phyloP scores from a whole-genome alignment of 1,140 invertebrate genomes.

The Scylla paramamosain region DNA sequence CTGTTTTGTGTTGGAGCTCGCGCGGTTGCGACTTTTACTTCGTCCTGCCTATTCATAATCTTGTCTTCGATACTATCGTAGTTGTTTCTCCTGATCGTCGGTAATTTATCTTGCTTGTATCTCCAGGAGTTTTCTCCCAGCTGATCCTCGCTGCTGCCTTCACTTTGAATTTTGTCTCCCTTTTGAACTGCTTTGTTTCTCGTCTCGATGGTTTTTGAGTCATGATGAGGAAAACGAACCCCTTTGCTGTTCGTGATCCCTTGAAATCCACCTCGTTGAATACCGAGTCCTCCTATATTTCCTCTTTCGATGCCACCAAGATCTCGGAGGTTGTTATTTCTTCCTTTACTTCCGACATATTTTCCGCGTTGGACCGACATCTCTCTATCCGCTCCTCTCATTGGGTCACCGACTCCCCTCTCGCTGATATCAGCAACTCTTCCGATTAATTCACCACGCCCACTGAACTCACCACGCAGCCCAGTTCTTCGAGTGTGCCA shows the following conservation, averaged over 20 bases:
- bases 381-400: background rate
- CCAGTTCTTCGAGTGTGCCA: background rate
- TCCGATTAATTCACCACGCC: slow-evolving; percentile 40
- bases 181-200: background rate
- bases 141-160: background rate
- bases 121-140: background rate
- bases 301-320: background rate
- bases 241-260: background rate
- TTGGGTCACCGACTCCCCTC: background rate
- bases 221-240: background rate
- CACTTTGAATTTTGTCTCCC: background rate
- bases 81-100: background rate
- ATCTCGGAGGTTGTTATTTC: background rate
- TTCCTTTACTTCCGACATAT: background rate
- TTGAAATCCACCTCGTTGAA: background rate
- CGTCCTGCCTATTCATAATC: slow-evolving; percentile 2
- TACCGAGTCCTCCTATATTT: too few relatives aligned
- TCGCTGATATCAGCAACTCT: slow-evolving; percentile 7
- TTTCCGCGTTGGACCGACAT: background rate
- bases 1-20: background rate
- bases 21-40: background rate
- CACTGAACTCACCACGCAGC: background rate
- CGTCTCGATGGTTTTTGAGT: background rate
- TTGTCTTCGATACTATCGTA: slow-evolving; percentile 24
- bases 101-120: background rate